A percentile compares a stretch with the other conserved stretches of the same genome.
Evolutionary conservation across 2,113 vertebrate species (phyloP).

Genomic region (Pristiophorus japonicus): DNA sequence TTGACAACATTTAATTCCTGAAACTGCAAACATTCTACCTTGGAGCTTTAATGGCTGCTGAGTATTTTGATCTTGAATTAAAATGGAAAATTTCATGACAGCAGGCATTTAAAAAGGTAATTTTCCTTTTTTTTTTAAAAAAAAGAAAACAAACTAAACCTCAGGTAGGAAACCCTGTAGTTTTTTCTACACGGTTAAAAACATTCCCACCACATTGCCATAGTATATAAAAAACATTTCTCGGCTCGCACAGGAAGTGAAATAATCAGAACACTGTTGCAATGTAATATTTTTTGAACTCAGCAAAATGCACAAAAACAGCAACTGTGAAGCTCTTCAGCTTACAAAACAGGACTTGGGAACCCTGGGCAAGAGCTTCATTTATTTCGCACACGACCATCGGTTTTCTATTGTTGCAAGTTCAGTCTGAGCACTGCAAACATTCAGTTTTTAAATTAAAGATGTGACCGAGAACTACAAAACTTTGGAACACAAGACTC

Average conservation of each 20-base stretch:
- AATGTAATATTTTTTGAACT: constrained; percentile 3
- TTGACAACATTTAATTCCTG: neutral
- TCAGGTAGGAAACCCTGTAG: neutral
- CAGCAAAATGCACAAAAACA: neutral
- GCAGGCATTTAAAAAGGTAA: neutral
- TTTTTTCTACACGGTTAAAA: neutral
- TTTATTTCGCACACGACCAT: neutral
- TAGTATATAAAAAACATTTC: neutral
- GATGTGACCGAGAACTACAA: neutral
- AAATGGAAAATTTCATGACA: neutral
- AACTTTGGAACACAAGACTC: neutral
- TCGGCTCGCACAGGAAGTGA: neutral
- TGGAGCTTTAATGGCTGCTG: neutral
- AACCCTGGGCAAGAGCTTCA: neutral
- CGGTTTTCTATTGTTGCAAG: neutral
- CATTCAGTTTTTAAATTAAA: neutral
- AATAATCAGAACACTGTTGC: neutral
- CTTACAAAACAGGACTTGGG: too few relatives aligned
- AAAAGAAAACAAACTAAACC: neutral
- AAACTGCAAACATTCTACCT: neutral
- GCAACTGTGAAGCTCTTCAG: neutral
- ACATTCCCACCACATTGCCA: neutral
- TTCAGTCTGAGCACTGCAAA: neutral
- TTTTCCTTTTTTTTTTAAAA: neutral
- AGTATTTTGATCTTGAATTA: neutral